phyloP scores from a whole-genome alignment of 2,113 vertebrate species.

The Ptilonorhynchus violaceus region DNA sequence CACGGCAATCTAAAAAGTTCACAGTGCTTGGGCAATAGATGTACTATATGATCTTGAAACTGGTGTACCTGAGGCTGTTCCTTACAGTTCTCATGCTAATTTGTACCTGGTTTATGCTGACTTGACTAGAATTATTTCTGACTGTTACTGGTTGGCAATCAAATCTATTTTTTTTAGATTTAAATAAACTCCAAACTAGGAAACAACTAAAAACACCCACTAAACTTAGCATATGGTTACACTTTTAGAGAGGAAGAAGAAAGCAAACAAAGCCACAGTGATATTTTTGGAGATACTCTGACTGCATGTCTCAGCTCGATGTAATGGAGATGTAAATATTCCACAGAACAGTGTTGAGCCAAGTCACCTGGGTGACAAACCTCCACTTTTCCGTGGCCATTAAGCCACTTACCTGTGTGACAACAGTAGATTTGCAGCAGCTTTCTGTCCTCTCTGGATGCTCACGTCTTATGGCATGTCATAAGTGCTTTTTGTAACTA shows the following conservation, averaged over 20 bases:
- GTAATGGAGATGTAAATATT: not conserved
- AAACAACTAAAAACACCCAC: slow-evolving; percentile 21
- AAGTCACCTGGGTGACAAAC: not conserved
- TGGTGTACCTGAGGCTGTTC: not conserved
- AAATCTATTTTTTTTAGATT: not conserved
- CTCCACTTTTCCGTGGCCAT: not conserved
- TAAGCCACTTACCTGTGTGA: not conserved
- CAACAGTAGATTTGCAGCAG: not conserved
- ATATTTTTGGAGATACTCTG: slow-evolving; percentile 2
- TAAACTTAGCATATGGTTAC: slow-evolving; percentile 18
- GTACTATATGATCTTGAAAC: not conserved
- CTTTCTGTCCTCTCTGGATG: not conserved
- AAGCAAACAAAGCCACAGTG: slow-evolving; percentile 14
- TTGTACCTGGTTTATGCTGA: not conserved
- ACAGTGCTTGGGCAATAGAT: not conserved
- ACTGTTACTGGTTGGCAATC: not conserved
- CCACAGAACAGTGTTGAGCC: not conserved
- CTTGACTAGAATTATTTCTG: not conserved
- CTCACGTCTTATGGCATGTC: fast-evolving
- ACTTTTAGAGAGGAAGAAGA: not conserved
- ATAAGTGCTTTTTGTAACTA: not conserved
- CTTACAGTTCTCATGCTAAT: not conserved
- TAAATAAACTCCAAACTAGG: not conserved
- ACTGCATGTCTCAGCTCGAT: not conserved
- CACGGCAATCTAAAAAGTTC: not conserved